Percentiles rank a stretch among this genome's conserved stretches.
These are phyloP conservation scores for Acanthurus tractus DNA, from an alignment of 2,797 vertebrate species.

Conservation along the genomic window DNA sequence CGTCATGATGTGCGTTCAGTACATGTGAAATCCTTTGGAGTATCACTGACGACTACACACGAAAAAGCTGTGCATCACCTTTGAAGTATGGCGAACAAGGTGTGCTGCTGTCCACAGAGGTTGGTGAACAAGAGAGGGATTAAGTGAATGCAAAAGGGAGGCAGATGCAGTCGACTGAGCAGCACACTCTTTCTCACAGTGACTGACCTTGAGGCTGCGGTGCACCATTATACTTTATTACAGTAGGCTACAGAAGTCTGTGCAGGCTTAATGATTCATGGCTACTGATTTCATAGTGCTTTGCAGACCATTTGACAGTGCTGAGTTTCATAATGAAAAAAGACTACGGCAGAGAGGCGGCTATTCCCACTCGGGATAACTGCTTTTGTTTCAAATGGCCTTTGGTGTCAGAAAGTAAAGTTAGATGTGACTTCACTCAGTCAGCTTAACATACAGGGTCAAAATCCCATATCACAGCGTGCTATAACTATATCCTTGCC, in stretches of 20 bases:
- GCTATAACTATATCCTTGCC: conserved; percentile 6
- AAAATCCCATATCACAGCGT: conserved; percentile 13
- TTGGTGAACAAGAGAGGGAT: not conserved
- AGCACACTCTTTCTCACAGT: conserved; percentile 34
- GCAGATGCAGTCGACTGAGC: conserved; percentile 47
- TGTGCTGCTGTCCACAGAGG: conserved; percentile 19
- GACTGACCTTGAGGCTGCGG: conserved; percentile 77
- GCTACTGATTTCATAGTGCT: conserved; percentile 72
- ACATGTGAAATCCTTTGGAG: conserved; percentile 34
- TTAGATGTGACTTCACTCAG: conserved; percentile 43
- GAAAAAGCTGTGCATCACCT: conserved; percentile 26
- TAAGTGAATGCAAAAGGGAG: conserved; percentile 45
- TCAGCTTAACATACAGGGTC: conserved; percentile 25
- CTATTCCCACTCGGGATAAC: conserved; percentile 25
- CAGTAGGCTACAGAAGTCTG: conserved; percentile 61
- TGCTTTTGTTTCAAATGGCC: conserved; percentile 56
- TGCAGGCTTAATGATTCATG: conserved; percentile 79
- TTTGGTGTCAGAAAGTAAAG: conserved; percentile 56
- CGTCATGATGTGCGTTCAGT: conserved; percentile 3
- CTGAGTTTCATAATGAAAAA: conserved; percentile 57
- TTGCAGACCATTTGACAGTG: conserved; percentile 75
- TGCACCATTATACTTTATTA: conserved; percentile 75
- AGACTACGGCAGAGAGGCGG: conserved; percentile 31
- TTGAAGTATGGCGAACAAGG: conserved; percentile 38
- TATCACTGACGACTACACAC: conserved; percentile 16